phyloP scores from a whole-genome alignment of 2,888 invertebrate genomes.

The Bimastos eiseni region DNA sequence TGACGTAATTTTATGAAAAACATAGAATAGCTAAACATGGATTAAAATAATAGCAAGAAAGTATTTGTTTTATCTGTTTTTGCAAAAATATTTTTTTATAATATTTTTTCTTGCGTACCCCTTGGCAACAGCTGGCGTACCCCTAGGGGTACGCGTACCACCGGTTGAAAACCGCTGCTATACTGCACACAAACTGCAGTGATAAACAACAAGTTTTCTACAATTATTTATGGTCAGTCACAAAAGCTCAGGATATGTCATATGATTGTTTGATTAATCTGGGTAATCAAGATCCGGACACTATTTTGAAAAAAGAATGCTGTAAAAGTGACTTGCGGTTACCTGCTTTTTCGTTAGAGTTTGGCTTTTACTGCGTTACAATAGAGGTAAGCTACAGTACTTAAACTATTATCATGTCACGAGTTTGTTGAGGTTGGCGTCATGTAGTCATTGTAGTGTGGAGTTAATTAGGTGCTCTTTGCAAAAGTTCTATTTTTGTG shows the following conservation, averaged over 20 bases:
- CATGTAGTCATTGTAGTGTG: not conserved
- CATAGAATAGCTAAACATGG: no score
- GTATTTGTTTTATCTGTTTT: no score
- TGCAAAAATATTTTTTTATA: no score
- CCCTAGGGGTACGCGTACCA: no score
- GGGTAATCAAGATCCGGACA: not conserved
- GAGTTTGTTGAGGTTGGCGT: not conserved
- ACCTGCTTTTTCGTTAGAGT: not conserved
- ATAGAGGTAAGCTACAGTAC: not conserved
- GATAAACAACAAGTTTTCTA: not conserved
- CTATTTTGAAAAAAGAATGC: not conserved
- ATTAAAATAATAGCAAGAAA: no score
- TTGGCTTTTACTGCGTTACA: not conserved
- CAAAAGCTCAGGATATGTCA: not conserved
- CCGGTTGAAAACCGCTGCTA: no score
- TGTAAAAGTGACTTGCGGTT: not conserved
- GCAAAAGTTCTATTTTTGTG: not conserved
- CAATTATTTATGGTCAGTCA: conserved; percentile 2
- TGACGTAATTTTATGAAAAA: no score
- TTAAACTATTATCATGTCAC: not conserved
- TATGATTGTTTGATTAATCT: not conserved
- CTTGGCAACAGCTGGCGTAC: no score
- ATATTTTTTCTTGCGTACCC: no score
- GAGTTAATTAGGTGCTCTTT: not conserved
- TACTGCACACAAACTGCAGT: not conserved